Base-by-base conservation (phyloP, 1,140 invertebrate genomes). In the Anagrus nilaparvatae region DNA sequence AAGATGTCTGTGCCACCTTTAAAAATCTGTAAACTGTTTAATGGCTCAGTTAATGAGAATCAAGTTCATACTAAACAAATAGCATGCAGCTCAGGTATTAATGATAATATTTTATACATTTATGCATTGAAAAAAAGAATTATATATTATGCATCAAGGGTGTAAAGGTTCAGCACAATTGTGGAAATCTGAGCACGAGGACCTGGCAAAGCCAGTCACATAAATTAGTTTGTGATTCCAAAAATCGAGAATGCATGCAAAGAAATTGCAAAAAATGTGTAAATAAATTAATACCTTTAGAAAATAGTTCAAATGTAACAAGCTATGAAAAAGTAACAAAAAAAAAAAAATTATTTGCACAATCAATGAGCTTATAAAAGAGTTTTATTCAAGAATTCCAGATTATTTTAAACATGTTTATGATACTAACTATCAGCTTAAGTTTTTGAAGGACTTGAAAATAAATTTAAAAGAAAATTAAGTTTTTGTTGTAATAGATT, bases 401-500 rank as follows among this genome's bases (percentile, higher is more conserved):
- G 17, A 20, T 9, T 55, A 47, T 46, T 44, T 48, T 40, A 50
- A 49, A 50, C 51, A 60, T 44, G 14, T 50, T 33, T 46, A 44
- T 40, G 58, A 51, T 41, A 55, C 59, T 29, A 44, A 39, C 8
- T 49, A 55, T 44, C 50, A 62, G 35, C 47, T 48, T 14, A 46
- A 50, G 27, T 28, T 25, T 12, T 49, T 58, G 43, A 50, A 48
- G 43, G 29, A 52, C 19, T 29, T 52, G 9, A 59, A 57, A 48
- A 41, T 54, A 27, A 59, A 56, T 32, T 49, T 60, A 40, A 43
- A 34, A 34, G 44, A 44, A 40, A 37, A 52, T 27, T 46, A 57
- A 43, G 32, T 53, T 20, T 36, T 57, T 29, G 49, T 64, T 6
- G 53, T 56, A 32, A 48, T 58, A 28, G 58, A 61, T 47, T 63